Base-by-base conservation (phyloP, 2,113 vertebrate species). In the Meriones unguiculatus region DNA sequence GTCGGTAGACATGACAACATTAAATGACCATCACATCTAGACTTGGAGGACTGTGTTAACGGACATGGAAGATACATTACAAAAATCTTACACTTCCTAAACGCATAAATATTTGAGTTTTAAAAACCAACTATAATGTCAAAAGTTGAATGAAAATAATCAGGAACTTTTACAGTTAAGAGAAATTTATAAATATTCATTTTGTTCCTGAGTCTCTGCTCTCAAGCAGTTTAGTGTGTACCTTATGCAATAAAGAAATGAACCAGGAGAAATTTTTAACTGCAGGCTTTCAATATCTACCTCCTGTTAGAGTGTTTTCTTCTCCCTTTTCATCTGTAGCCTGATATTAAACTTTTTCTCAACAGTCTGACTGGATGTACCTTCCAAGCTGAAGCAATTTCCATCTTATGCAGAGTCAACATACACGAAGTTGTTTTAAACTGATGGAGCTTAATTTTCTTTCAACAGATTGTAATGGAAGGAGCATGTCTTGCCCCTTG, bases 1-100 rank as follows among this genome's bases (percentile, higher is more conserved):
- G 96, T 90, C 62, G 8, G 9, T 32, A 75, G 22, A 89, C 41
- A 41, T 89, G 89, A 97, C 85, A 97, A 96, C 97, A 95, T 97
- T 93, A 98, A 98, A 89, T 78, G 73, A 96, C 13, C 38, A 32
- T 92, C 94, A 70, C 70, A 75, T 82, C 59, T 89, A 97, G 80
- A 89, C 93, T 94, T 77, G 59, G 73, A 46, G 73, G 35, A 97
- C 94, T 93, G 35, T 57, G 28, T 73, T 82, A 94, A 81, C 62
- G 95, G 38, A 38, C 64, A 1, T 69, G 28, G 69, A 91, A 86
- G 35, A 54, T 22, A 62, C 30, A 6, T 25, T 35, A 41, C 22
- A 50, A 75, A 32, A 14, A 91, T 93, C 93, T 93, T 78, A 72
- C 2, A 89, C 0, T 52, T 50, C 59, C 9, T 9, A 62, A 77